A percentile compares a stretch with the other conserved stretches of the same genome.
phyloP scores from a whole-genome alignment of 2,113 vertebrate genomes.

The Rhineura floridana region DNA sequence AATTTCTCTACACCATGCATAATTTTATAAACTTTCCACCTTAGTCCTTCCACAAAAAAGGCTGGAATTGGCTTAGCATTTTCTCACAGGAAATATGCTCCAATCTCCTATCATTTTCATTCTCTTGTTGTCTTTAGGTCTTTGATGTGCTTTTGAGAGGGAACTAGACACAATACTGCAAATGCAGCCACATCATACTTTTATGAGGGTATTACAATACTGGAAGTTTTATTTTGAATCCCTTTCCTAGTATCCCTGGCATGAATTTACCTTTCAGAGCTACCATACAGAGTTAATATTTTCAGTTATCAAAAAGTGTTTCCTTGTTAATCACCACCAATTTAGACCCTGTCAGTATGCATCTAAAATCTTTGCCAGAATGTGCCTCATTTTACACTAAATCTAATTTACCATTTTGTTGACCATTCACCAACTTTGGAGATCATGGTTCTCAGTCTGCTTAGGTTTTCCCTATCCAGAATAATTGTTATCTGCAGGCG shows the following conservation, averaged over 20 bases:
- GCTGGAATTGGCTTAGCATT: no score
- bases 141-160: no score
- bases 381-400: not conserved
- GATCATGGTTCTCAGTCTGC: not conserved
- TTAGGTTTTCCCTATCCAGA: not conserved
- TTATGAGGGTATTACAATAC: no score
- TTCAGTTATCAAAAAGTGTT: not conserved
- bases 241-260: no score
- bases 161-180: not conserved
- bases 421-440: not conserved
- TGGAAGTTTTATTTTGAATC: not conserved
- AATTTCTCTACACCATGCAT: not conserved
- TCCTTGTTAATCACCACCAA: not conserved
- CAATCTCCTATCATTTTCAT: no score
- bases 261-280: not conserved
- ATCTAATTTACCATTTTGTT: not conserved
- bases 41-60: not conserved
- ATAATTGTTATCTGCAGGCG: not conserved
- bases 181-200: not conserved
- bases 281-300: not conserved
- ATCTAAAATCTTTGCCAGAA: not conserved
- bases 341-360: no score
- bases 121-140: no score
- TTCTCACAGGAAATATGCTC: not conserved
- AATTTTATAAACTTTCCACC: not conserved